Conservation (phyloP, 2,888 invertebrate species). For the Tuta absoluta region DNA sequence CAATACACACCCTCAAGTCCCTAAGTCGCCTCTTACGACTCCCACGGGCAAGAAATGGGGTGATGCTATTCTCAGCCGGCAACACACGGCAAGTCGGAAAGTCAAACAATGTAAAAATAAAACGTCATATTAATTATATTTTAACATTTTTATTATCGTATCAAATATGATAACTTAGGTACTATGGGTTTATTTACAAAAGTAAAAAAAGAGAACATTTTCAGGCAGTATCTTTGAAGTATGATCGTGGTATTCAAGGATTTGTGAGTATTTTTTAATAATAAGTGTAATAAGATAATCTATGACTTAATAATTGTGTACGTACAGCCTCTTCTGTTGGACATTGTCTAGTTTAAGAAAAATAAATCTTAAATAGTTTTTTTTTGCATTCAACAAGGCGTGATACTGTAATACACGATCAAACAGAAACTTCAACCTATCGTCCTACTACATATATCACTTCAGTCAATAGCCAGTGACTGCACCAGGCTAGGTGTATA, state of each 20-base stretch:
- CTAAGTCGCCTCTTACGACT: too few relatives aligned
- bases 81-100: too few relatives aligned
- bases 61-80: too few relatives aligned
- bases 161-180: slow-evolving; percentile 55
- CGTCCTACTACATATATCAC: slow-evolving; percentile 15
- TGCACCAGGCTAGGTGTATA: slow-evolving; percentile 8
- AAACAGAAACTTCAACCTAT: background rate
- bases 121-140: slow-evolving; percentile 31
- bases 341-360: background rate
- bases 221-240: slow-evolving; percentile 15
- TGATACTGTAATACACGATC: background rate
- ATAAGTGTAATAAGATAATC: background rate
- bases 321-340: background rate
- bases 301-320: background rate
- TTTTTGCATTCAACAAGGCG: background rate
- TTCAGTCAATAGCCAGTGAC: slow-evolving; percentile 30
- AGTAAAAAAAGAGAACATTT: slow-evolving; percentile 49
- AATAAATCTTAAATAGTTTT: background rate
- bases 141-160: slow-evolving; percentile 52
- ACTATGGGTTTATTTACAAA: slow-evolving; percentile 67
- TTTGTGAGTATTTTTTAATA: background rate
- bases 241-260: slow-evolving; percentile 7
- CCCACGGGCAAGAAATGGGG: too few relatives aligned
- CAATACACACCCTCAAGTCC: too few relatives aligned
- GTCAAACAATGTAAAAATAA: background rate